Conservation (phyloP, 2,888 invertebrate species). For the Eueremaeus valkanovi region DNA sequence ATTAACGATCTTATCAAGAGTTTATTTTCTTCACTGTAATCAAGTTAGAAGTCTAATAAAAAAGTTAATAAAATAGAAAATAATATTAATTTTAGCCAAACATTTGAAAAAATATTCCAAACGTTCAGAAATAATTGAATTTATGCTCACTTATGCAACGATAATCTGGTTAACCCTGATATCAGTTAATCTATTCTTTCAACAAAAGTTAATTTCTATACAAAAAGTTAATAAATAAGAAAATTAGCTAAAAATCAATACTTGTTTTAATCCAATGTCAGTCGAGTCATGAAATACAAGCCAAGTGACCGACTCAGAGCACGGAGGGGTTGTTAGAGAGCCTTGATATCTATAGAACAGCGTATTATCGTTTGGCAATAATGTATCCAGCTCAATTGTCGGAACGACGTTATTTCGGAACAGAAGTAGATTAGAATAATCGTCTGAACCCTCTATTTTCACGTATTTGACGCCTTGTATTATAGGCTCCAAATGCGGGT, state of each 20-base stretch:
- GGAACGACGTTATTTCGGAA: not conserved
- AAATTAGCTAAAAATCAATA: not conserved
- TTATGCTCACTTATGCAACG: no score
- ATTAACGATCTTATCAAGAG: no score
- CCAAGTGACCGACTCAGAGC: not conserved
- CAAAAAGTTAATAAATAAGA: no score
- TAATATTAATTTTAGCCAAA: no score
- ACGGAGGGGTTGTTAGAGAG: not conserved
- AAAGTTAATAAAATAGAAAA: no score
- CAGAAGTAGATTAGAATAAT: not conserved
- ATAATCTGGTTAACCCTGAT: no score
- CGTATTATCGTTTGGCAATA: not conserved
- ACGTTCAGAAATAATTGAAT: no score
- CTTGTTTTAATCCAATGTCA: slow-evolving; percentile 20
- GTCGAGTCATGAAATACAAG: not conserved
- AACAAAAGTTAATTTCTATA: no score
- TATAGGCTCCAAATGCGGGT: not conserved
- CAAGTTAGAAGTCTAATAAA: no score
- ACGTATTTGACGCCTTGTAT: not conserved
- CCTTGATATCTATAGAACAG: not conserved
- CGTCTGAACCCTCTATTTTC: not conserved
- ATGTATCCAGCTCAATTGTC: not conserved
- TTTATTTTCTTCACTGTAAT: no score
- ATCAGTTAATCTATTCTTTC: no score
- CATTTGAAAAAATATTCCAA: no score